Base-by-base conservation (phyloP, 2,113 vertebrate species). In the Opisthocomus hoazin region DNA sequence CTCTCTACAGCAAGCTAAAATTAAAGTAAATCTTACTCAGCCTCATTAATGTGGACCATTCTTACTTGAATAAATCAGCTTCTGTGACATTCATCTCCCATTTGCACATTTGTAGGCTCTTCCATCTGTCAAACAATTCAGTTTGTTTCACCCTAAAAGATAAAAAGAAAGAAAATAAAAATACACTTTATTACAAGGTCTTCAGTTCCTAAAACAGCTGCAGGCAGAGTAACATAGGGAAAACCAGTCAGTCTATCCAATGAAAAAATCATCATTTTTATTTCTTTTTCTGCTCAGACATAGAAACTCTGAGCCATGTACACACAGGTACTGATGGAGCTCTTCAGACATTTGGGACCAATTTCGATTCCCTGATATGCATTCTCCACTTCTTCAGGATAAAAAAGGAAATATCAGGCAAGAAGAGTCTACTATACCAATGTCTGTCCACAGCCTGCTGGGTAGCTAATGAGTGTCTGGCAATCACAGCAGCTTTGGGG, bases 41-140 rank as follows among this genome's bases (percentile, higher is more conserved):
- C 6, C 6, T 81, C 11, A 60, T 74, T 50, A 84, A 54, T 48
- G n/a, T 48, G 36, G 2, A 21, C 29, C 24, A 20, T 39, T 94
- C 98, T 97, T 98, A 99, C 99, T 99, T 99, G 98, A 99, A 99
- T 93, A 98, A 98, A 94, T 98, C 99, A 71, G 98, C 98, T 97
- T 99, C 99, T 11, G 98, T 98, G 93, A 99, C 98, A 97, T 98
- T 99, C 98, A 99, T 98, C 66, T 98, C 98, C 99, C 99, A 99
- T 83, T 98, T 98, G 98, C 99, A 99, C 95, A 99, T 98, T 98
- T 99, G 99, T 69, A 99, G 98, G 96, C 98, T 99, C 91, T 98
- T 98, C 99, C 99, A 99, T 83, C 99, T 98, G 93, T 99, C 99
- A 96, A 99, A 99, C 96, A 99, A 97, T 65, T 99, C 99, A 1